phyloP scores from a whole-genome alignment of 2,113 vertebrate species.

The Leucopsar rothschildi region DNA sequence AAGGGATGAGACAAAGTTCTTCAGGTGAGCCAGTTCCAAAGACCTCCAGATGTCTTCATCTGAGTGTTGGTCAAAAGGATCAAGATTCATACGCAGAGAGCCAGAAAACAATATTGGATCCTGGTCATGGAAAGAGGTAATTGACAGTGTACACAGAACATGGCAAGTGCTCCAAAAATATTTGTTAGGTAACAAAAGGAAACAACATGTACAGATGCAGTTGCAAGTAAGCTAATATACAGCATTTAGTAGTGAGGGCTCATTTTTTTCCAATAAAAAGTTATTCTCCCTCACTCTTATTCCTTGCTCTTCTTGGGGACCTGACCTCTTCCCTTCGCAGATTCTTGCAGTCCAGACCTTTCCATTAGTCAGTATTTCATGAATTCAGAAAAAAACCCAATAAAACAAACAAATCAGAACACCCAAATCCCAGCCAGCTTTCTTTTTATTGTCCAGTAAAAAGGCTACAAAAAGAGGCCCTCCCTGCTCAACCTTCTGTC shows the following conservation, averaged over 20 bases:
- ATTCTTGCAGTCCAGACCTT: neutral
- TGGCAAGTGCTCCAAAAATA: neutral
- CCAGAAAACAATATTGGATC: conserved; percentile 94
- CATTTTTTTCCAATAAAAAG: neutral
- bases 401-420: neutral
- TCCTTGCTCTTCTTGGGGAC: neutral
- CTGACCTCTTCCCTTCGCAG: neutral
- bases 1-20: conserved; percentile 84
- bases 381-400: neutral
- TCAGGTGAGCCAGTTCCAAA: conserved; percentile 90
- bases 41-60: conserved; percentile 89
- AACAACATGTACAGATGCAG: neutral
- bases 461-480: neutral
- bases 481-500: neutral
- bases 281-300: neutral
- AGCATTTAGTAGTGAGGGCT: neutral
- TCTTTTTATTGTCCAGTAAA: neutral
- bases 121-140: conserved; percentile 38
- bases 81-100: conserved; percentile 92
- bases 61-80: conserved; percentile 86
- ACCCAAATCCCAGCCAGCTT: neutral
- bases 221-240: neutral
- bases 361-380: neutral
- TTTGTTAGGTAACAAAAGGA: neutral
- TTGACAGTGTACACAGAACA: neutral